phyloP scores from a whole-genome alignment of 1,140 invertebrate genomes.

The Procambarus clarkii region DNA sequence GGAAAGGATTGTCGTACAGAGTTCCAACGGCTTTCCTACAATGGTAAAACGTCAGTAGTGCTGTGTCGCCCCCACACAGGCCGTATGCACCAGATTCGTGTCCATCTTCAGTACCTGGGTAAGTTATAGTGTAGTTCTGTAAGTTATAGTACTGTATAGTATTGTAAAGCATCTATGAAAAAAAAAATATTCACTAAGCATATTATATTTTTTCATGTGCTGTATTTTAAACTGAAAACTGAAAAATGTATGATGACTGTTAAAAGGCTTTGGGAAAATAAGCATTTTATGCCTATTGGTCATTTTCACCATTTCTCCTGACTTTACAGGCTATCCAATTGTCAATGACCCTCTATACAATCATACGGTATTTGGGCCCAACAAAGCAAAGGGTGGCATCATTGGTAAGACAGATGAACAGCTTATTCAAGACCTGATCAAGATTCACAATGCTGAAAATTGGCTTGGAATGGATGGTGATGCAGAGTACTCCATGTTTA shows the following conservation, averaged over 20 bases:
- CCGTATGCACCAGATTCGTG: slow-evolving; percentile 98
- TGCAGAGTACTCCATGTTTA: slow-evolving; percentile 87
- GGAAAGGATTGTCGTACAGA: slow-evolving; percentile 94
- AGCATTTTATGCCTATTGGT: no score
- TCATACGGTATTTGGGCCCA: slow-evolving; percentile 90
- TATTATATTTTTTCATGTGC: no score
- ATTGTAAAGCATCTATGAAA: no score
- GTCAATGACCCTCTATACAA: slow-evolving; percentile 98
- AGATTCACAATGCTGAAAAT: slow-evolving; percentile 94
- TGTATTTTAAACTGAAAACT: no score
- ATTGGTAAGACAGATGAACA: slow-evolving; percentile 94
- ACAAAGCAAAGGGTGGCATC: slow-evolving; percentile 93
- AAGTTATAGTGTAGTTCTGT: slow-evolving; percentile 68
- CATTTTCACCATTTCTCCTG: neutral
- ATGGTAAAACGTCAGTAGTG: slow-evolving; percentile 93
- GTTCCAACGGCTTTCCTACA: slow-evolving; percentile 90
- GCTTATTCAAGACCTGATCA: slow-evolving; percentile 90
- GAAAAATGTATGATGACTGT: no score
- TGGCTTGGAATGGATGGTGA: slow-evolving; percentile 94
- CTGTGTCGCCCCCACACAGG: slow-evolving; percentile 95
- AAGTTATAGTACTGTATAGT: no score
- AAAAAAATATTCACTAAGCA: no score
- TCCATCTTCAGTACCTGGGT: slow-evolving; percentile 98
- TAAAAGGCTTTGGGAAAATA: no score
- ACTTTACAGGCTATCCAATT: slow-evolving; percentile 89